Percentiles rank a stretch among this genome's conserved stretches.
Conservation (phyloP, 2,797 vertebrate genomes). For the Neosilurus mollespiculum region DNA sequence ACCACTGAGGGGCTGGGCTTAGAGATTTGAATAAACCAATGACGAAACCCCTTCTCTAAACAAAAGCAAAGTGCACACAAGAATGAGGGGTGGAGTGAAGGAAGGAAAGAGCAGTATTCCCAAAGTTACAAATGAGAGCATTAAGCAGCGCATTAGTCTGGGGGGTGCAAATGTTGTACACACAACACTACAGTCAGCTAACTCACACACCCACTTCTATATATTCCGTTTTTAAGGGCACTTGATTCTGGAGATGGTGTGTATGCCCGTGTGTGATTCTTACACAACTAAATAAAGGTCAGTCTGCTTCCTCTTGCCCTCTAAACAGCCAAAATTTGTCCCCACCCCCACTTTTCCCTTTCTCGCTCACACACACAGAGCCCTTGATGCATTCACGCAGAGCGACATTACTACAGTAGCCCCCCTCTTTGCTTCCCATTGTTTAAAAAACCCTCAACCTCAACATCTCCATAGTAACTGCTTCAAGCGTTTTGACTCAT, state of each 20-base stretch:
- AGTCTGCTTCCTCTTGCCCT: conserved; percentile 37
- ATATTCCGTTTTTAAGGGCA: neutral
- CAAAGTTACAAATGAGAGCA: conserved; percentile 22
- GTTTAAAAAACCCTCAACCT: conserved; percentile 57
- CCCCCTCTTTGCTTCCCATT: conserved; percentile 61
- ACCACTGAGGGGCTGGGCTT: conserved; percentile 30
- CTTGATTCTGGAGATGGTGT: conserved; percentile 7
- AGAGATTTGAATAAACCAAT: conserved; percentile 50
- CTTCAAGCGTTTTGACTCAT: conserved; percentile 65
- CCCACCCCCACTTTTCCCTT: conserved; percentile 28
- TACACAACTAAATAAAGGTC: conserved; percentile 50
- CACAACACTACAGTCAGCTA: neutral
- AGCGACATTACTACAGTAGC: conserved; percentile 64
- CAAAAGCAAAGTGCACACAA: conserved; percentile 65
- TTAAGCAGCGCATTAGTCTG: conserved; percentile 20
- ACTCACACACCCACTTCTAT: conserved; percentile 18
- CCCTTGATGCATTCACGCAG: conserved; percentile 72
- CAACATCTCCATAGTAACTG: conserved; percentile 72
- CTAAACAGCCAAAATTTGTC: conserved; percentile 9
- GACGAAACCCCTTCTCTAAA: conserved; percentile 59
- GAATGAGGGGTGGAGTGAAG: conserved; percentile 55
- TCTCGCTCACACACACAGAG: conserved; percentile 41
- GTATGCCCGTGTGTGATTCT: conserved; percentile 3
- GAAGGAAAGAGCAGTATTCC: conserved; percentile 43
- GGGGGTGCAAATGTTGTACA: neutral